A percentile compares a stretch with the other conserved stretches of the same genome.
These are phyloP conservation scores for Morbakka virulenta DNA, from an alignment of 30 jellyfish, hydroid and myxozoan genomes.

Conservation along the genomic window DNA sequence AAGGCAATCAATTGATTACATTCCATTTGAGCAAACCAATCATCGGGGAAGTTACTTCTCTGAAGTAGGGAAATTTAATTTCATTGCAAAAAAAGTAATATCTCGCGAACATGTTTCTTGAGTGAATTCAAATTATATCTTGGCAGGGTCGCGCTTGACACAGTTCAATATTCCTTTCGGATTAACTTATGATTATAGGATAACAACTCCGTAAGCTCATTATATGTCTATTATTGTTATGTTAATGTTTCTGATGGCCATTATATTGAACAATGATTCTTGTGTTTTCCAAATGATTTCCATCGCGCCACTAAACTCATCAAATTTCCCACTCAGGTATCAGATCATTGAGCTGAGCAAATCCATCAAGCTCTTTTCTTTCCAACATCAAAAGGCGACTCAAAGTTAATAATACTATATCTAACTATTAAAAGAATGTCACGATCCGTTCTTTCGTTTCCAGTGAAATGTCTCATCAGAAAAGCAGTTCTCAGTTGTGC, in stretches of 20 bases:
- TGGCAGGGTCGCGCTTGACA: not conserved
- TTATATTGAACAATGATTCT: not conserved
- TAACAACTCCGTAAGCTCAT: not conserved
- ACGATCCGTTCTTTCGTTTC: not conserved
- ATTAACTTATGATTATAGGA: not conserved
- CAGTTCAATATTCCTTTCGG: not conserved
- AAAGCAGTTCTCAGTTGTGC: too few relatives aligned
- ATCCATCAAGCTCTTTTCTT: not conserved
- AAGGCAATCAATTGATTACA: not conserved
- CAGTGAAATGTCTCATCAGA: not conserved
- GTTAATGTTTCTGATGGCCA: not conserved
- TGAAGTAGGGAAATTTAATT: not conserved
- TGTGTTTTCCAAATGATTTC: not conserved
- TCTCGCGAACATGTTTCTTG: not conserved
- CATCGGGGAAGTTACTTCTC: not conserved
- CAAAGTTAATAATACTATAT: not conserved
- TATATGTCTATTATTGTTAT: not conserved
- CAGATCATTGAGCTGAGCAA: not conserved
- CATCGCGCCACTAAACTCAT: not conserved
- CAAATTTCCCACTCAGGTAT: not conserved
- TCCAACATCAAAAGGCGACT: not conserved
- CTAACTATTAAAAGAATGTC: not conserved
- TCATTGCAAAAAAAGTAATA: too few relatives aligned
- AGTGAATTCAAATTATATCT: not conserved
- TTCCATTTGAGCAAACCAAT: not conserved